These are phyloP conservation scores for Meandrina meandrites DNA, from an alignment of 92 coral and sea anemone species.

Conservation along the genomic window DNA sequence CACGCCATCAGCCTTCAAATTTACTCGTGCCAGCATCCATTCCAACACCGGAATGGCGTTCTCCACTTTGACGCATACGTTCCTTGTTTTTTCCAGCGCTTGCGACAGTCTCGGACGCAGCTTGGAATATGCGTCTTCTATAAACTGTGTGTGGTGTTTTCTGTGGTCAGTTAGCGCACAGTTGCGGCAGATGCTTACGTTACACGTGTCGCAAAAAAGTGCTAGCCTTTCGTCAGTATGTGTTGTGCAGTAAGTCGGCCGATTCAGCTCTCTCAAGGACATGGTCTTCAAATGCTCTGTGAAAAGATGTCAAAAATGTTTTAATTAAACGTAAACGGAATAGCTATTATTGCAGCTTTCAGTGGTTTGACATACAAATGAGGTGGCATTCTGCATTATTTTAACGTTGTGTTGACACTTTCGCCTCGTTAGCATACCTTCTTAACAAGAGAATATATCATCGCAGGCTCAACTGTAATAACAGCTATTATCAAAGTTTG, in stretches of 20 bases:
- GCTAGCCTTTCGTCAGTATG: slow-evolving; percentile 51
- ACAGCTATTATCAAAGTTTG: no score
- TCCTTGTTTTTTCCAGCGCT: slow-evolving; percentile 48
- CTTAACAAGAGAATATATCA: no score
- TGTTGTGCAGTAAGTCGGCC: slow-evolving; percentile 54
- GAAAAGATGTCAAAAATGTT: not conserved
- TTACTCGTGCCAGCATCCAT: slow-evolving; percentile 53
- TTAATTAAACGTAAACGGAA: no score
- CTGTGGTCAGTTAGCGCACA: slow-evolving; percentile 66
- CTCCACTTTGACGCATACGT: slow-evolving; percentile 55
- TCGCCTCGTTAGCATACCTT: no score
- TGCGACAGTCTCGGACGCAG: slow-evolving; percentile 46
- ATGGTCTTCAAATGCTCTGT: slow-evolving; percentile 56
- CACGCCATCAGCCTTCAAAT: slow-evolving; percentile 52
- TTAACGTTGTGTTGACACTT: no score
- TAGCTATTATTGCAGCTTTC: no score
- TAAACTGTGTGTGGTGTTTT: slow-evolving; percentile 48
- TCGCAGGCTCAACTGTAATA: no score
- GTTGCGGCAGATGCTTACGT: slow-evolving; percentile 59
- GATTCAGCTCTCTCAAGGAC: slow-evolving; percentile 61
- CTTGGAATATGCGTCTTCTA: slow-evolving; percentile 47
- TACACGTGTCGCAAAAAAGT: slow-evolving; percentile 64
- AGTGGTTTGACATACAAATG: no score
- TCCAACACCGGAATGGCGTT: slow-evolving; percentile 60
- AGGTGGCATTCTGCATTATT: no score